phyloP scores from a whole-genome alignment of 2,113 vertebrate genomes.

The Natator depressus region DNA sequence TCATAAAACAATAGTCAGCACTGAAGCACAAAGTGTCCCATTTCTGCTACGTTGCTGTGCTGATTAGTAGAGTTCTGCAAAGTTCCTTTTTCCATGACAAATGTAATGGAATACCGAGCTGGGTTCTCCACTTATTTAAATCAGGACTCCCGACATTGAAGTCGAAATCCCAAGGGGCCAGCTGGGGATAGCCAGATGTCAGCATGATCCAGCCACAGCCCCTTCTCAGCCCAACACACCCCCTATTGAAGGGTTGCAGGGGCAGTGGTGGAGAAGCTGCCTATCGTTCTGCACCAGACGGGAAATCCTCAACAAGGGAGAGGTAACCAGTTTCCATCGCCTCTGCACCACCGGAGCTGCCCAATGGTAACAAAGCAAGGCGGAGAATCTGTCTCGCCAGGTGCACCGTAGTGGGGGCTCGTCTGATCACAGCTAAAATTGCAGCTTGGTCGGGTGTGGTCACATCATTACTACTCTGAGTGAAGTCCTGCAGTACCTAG shows the following conservation, averaged over 20 bases:
- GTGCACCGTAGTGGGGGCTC: background rate
- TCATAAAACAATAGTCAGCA: accelerated
- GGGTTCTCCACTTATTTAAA: background rate
- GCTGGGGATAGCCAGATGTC: background rate
- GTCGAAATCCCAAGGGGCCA: background rate
- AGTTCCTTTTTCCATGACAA: background rate
- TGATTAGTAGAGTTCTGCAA: background rate
- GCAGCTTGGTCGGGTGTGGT: background rate
- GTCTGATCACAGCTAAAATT: accelerated
- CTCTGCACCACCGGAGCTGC: background rate
- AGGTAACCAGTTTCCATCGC: accelerated
- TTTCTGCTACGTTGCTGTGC: background rate
- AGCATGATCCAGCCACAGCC: background rate
- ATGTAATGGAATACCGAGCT: background rate
- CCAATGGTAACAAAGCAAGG: accelerated
- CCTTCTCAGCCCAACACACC: background rate
- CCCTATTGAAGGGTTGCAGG: background rate
- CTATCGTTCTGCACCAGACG: background rate
- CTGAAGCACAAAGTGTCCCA: accelerated
- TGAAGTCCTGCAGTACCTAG: background rate
- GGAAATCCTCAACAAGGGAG: background rate
- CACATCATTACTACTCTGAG: background rate
- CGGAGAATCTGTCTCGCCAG: accelerated
- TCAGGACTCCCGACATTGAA: background rate
- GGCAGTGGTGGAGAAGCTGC: background rate